A percentile compares a stretch with the other conserved stretches of the same genome.
These are phyloP conservation scores for Macrocentrus cingulum DNA, from an alignment of 1,140 invertebrate species.

Conservation along the genomic window DNA sequence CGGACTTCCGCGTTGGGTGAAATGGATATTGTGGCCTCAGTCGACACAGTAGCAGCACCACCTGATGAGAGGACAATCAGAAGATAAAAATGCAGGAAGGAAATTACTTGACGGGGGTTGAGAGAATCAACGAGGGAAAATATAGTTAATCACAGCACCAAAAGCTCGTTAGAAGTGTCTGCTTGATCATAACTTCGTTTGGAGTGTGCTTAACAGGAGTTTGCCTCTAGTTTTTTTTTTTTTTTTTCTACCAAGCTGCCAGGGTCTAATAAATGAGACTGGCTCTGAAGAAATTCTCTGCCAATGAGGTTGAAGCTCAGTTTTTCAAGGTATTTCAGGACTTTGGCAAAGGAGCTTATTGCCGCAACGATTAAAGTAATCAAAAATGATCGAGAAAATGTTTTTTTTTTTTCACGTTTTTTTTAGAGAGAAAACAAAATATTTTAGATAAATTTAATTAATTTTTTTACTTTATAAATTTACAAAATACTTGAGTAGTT, in stretches of 20 bases:
- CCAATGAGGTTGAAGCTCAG: background rate
- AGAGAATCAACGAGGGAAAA: no score
- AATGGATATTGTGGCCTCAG: constrained; percentile 89
- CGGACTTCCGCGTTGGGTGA: constrained; percentile 80
- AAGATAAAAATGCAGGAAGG: background rate
- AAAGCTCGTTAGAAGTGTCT: constrained; percentile 22
- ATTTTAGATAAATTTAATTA: no score
- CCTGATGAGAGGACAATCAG: constrained; percentile 62
- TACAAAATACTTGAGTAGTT: no score
- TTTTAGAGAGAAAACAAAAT: no score
- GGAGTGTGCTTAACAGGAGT: constrained; percentile 21
- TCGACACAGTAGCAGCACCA: constrained; percentile 87
- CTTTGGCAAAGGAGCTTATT: background rate
- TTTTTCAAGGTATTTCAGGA: no score
- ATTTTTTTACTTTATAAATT: no score
- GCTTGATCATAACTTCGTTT: constrained; percentile 31
- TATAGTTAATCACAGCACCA: background rate
- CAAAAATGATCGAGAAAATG: no score
- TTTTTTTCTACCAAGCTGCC: constrained; percentile 4
- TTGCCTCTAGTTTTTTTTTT: no score
- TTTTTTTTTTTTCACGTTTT: no score
- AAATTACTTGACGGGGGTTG: background rate
- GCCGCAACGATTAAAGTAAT: background rate
- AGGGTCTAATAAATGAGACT: constrained; percentile 26
- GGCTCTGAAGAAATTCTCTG: background rate